These are phyloP conservation scores for Nycticebus coucang DNA, from an alignment of 2,113 vertebrate species.

Conservation along the genomic window DNA sequence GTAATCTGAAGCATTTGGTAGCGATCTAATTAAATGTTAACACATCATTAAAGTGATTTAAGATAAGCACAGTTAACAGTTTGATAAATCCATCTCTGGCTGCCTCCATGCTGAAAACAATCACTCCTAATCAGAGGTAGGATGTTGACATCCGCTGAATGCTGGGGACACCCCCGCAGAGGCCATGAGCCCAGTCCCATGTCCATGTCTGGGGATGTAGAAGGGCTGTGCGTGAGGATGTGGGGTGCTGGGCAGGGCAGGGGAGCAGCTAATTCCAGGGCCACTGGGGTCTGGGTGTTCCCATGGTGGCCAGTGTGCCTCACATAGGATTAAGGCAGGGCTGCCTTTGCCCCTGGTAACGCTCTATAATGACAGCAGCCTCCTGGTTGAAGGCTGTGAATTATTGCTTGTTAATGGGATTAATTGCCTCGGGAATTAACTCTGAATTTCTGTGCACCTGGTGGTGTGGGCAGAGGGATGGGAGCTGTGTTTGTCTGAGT, in stretches of 20 bases:
- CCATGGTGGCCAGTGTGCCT: slow-evolving; percentile 62
- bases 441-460: slow-evolving; percentile 79
- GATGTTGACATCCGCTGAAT: background rate
- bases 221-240: background rate
- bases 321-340: slow-evolving; percentile 86
- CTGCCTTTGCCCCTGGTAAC: slow-evolving; percentile 82
- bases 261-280: background rate
- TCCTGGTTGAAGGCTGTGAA: slow-evolving; percentile 80
- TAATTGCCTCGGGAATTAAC: slow-evolving; percentile 83
- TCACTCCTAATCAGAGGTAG: slow-evolving; percentile 56
- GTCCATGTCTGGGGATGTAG: fast-evolving
- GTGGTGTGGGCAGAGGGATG: slow-evolving; percentile 46
- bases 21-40: slow-evolving; percentile 80
- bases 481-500: background rate
- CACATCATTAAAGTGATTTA: slow-evolving; percentile 84
- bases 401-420: slow-evolving; percentile 88
- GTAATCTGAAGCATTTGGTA: slow-evolving; percentile 53
- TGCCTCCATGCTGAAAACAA: slow-evolving; percentile 47
- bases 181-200: fast-evolving
- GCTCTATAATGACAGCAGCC: slow-evolving; percentile 84
- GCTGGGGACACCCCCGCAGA: background rate
- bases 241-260: fast-evolving
- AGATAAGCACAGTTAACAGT: slow-evolving; percentile 65
- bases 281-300: slow-evolving; percentile 21
- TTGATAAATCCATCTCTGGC: slow-evolving; percentile 15